A percentile compares a stretch with the other conserved stretches of the same genome.
phyloP scores from a whole-genome alignment of 2,113 vertebrate genomes.

The Cyprinodon brontotheroides region DNA sequence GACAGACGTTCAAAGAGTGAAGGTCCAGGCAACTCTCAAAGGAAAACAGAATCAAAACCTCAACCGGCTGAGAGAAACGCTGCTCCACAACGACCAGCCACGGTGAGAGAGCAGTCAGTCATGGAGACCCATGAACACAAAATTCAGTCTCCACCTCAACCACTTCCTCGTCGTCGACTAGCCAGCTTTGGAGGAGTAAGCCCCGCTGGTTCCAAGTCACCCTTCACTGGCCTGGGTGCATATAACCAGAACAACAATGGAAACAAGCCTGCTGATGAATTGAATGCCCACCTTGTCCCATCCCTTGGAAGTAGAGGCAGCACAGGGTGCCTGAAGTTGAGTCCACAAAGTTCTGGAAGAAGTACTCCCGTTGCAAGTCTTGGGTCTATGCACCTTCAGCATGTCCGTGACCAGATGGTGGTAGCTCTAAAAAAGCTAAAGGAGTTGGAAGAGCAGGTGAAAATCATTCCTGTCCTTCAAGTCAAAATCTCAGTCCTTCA shows the following conservation, averaged over 20 bases:
- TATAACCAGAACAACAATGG: constrained; percentile 84
- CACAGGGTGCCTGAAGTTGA: constrained; percentile 83
- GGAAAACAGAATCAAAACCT: constrained; percentile 78
- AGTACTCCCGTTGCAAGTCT: constrained; percentile 85
- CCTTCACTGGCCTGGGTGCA: constrained; percentile 84
- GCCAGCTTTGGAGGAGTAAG: constrained; percentile 93
- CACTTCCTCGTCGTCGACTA: constrained; percentile 84
- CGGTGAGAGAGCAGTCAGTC: constrained; percentile 85
- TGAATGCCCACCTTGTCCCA: constrained; percentile 71
- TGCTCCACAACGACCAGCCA: constrained; percentile 79
- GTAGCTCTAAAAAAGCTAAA: constrained; percentile 93
- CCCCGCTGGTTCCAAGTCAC: constrained; percentile 86
- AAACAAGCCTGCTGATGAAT: constrained; percentile 81
- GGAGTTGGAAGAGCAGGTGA: constrained; percentile 95
- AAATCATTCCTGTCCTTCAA: constrained; percentile 94
- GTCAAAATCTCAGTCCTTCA: constrained; percentile 95
- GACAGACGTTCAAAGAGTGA: constrained; percentile 77
- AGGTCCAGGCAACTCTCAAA: constrained; percentile 71
- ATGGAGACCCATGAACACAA: constrained; percentile 83
- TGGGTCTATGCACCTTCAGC: constrained; percentile 88
- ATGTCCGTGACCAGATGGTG: constrained; percentile 97
- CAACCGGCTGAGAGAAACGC: constrained; percentile 79
- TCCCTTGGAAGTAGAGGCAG: constrained; percentile 82
- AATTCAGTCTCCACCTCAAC: constrained; percentile 72
- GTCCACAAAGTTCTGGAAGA: constrained; percentile 89